These are phyloP conservation scores for Scaptomyza pallida DNA, from an alignment of 1,140 invertebrate genomes.

Conservation along the genomic window DNA sequence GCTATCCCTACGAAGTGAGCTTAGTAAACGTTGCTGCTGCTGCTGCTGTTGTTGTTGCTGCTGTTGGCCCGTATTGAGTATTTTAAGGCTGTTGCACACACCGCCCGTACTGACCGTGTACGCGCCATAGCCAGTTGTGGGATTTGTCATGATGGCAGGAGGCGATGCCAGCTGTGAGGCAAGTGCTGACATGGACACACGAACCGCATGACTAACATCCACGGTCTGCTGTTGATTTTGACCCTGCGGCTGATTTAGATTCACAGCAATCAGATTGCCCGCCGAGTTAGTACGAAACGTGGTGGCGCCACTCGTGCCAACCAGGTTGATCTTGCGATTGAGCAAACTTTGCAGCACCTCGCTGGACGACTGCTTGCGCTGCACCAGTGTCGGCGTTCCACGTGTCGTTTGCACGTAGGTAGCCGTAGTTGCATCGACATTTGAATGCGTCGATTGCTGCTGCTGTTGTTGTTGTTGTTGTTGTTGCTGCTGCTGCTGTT, in stretches of 20 bases:
- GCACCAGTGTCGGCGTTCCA: constrained; percentile 61
- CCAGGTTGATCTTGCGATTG: constrained; percentile 78
- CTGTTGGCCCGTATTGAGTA: constrained; percentile 68
- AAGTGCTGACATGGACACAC: constrained; percentile 82
- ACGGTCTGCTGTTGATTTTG: constrained; percentile 49
- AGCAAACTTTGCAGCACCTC: constrained; percentile 79
- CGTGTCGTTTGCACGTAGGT: constrained; percentile 72
- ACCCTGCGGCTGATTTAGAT: constrained; percentile 68
- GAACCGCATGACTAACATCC: constrained; percentile 65
- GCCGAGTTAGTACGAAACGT: constrained; percentile 82
- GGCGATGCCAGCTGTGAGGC: constrained; percentile 83
- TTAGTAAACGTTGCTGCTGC: constrained; percentile 71
- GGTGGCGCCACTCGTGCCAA: constrained; percentile 52
- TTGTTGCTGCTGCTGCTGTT: constrained; percentile 71
- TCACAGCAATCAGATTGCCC: constrained; percentile 85
- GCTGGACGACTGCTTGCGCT: constrained; percentile 72
- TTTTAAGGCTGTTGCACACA: constrained; percentile 67
- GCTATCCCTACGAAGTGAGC: constrained; percentile 71
- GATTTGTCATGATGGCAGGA: constrained; percentile 82
- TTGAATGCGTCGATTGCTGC: constrained; percentile 36
- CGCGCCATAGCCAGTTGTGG: constrained; percentile 66
- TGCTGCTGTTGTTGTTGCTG: constrained; percentile 66
- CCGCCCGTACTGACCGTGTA: constrained; percentile 69
- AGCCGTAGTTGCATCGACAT: constrained; percentile 53
- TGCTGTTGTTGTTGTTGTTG: constrained; percentile 58